phyloP scores from a whole-genome alignment of 2,888 invertebrate genomes.

The Omphaloscelis lunosa region DNA sequence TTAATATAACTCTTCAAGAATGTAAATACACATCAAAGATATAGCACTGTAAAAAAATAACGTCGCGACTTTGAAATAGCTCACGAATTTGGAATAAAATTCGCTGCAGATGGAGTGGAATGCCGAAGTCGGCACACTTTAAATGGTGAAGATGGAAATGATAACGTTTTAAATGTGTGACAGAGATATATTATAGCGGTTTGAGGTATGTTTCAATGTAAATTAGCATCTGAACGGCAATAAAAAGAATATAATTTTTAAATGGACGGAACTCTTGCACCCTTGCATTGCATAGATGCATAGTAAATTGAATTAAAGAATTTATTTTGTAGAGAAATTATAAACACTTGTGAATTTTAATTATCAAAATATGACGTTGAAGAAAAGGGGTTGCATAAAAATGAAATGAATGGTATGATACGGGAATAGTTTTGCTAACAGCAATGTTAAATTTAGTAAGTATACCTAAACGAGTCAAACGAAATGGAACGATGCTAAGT shows the following conservation, averaged over 20 bases:
- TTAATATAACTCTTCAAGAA: slow-evolving; percentile 32
- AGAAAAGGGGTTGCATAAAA: background rate
- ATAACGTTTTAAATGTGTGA: slow-evolving; percentile 65
- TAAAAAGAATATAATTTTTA: slow-evolving; percentile 21
- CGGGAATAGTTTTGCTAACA: background rate
- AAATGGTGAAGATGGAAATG: slow-evolving; percentile 69
- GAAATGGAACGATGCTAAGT: slow-evolving; percentile 25
- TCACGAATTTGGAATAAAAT: slow-evolving; percentile 77
- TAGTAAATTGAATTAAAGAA: background rate
- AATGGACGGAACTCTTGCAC: background rate
- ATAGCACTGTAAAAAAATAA: slow-evolving; percentile 60
- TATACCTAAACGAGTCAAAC: slow-evolving; percentile 1
- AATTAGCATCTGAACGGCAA: slow-evolving; percentile 44
- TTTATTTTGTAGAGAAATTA: background rate
- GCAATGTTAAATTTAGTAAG: slow-evolving; percentile 6
- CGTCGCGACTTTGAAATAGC: slow-evolving; percentile 68
- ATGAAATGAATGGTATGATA: background rate
- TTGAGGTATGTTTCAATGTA: slow-evolving; percentile 54
- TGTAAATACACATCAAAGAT: slow-evolving; percentile 50
- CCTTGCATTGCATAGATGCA: background rate
- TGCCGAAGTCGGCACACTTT: slow-evolving; percentile 64
- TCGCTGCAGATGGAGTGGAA: slow-evolving; percentile 71
- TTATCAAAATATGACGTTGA: background rate
- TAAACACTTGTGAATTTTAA: background rate
- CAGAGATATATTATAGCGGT: slow-evolving; percentile 61